These are phyloP conservation scores for Octomys mimax DNA, from an alignment of 2,797 vertebrate genomes.

Conservation along the genomic window DNA sequence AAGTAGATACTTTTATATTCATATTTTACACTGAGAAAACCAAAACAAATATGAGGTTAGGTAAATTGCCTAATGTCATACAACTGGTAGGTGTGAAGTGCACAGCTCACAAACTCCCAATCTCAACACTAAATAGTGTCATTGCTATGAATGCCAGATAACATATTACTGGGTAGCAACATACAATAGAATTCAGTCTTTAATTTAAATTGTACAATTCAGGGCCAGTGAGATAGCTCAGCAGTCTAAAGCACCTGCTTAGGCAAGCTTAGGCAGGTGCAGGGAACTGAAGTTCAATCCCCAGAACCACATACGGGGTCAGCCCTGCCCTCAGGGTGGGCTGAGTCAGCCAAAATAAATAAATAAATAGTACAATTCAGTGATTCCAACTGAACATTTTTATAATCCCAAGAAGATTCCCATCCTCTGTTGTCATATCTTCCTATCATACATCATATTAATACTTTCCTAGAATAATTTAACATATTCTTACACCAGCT, in stretches of 20 bases:
- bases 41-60: not conserved
- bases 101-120: not conserved
- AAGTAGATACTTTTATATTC: slow-evolving; percentile 1
- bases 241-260: no score
- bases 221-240: no score
- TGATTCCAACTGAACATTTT: not conserved
- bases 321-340: no score
- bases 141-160: not conserved
- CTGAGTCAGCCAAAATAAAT: no score
- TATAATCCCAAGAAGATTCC: not conserved
- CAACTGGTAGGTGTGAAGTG: not conserved
- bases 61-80: not conserved
- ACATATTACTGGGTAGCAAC: not conserved
- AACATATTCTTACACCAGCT: not conserved
- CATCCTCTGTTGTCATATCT: not conserved
- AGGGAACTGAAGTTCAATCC: no score
- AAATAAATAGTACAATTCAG: not conserved
- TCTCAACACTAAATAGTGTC: not conserved
- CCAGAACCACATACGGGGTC: no score
- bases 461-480: not conserved
- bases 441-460: not conserved
- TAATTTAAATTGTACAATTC: no score
- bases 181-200: not conserved
- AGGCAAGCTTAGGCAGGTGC: no score
- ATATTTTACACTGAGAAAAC: not conserved